Evolutionary conservation across 2,888 invertebrate genomes (phyloP), one percentile per base, ranked within the genome.

Genomic region (Digitonthophagus gazella): DNA sequence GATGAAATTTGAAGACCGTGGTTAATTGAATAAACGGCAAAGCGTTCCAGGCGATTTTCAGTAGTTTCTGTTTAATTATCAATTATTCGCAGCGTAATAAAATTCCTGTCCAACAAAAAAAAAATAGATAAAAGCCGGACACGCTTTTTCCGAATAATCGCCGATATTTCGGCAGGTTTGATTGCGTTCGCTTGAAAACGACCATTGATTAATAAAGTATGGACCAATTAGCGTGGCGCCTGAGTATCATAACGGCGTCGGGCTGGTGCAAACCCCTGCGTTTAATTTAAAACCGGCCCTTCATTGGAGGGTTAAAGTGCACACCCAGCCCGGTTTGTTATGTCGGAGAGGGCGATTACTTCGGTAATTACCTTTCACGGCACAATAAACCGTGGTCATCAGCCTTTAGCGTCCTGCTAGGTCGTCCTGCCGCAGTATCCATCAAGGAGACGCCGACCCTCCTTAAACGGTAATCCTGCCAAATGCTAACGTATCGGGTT

Each of bases 371-470:
- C 80, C 74, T 78, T 74, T 76, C 75, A 61, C 61, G 77, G 74
- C 76, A 77, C 79, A 79, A 80, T 80, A 80, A 81, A 80, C 78
- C 80, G 78, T 75, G 79, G 79, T 78, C 80, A 81, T 80, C 78
- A 78, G 75, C 76, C 75, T 75, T 73, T 20, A 58, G 61, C 66
- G 64, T 58, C 67, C 67, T 14, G 61, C 19, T 15, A 16, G 61
- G 19, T 58, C 14, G 58, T 8, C 58, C n/a, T 15, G 56, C 69
- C 69, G 69, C 69, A 69, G 56, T 69, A 69, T 69, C 69, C 67
- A 69, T 69, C 69, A 69, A 65, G 61, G 14, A 65, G 54, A 18
- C 65, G 54, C 65, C 61, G 58, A 67, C 56, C 68, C 65, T 65
- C 67, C 67, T 66, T 71, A 71, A 71, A 71, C 61, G 71, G 69